Base-by-base conservation (phyloP, 2,113 vertebrate species). In the Rousettus leschenaultii region DNA sequence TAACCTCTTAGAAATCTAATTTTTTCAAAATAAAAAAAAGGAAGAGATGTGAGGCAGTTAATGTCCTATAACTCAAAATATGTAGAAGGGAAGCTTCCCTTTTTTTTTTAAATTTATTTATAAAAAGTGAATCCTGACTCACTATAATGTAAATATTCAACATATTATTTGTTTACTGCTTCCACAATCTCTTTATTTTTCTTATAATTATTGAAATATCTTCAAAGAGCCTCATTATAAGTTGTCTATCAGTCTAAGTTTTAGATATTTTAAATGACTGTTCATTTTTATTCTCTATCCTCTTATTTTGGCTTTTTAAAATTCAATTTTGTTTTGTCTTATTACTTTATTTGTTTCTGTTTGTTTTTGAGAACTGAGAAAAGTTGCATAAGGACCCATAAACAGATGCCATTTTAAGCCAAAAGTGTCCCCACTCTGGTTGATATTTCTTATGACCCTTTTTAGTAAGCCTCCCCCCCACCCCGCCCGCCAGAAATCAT, bases 361-460 rank as follows among this genome's bases (percentile, higher is more conserved):
- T 63, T 63, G 26, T 22, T 30, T 94, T 89, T 91, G 21, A 89
- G 38, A 10, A 83, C 15, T 71, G 26, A 13, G 13, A 40, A 78
- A 93, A 40, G 21, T 94, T 95, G 3, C 38, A 59, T 74, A 38
- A 70, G 6, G 16, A 4, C 55, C 57, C 35, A 86, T 74, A 80
- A 92, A 38, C 55, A 63, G 71, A 71, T 82, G 48, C 1, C 24
- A 73, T 82, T 91, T 93, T 82, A 82, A 92, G 26, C 66, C 57
- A 40, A 95, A 97, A 91, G 83, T 92, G 26, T 82, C 74, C 77
- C 66, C 53, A 95, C 55, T 89, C 59, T 90, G 63, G 57, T 80
- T 95, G 86, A 45, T 96, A 96, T 95, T 97, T 86, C 83, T 96
- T 87, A 75, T 94, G 88, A 91, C 59, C 84, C 79, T 96, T 96